Conservation (phyloP, 1,140 invertebrate species). For the Eumeta japonica region DNA sequence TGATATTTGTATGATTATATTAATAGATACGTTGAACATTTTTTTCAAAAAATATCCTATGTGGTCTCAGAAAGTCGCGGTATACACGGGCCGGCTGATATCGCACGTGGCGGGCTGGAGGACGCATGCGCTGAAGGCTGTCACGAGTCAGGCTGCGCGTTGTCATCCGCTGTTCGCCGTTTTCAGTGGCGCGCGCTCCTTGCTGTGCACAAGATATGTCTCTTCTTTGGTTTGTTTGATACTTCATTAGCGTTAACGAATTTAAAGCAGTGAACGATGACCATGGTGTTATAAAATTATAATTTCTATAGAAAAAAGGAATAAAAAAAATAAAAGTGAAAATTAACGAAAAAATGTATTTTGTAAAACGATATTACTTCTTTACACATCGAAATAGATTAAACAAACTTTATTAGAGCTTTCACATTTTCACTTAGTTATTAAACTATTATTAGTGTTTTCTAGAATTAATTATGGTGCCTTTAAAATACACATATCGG, state of each 20-base stretch:
- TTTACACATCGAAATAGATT: background rate
- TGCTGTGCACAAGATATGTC: slow-evolving; percentile 70
- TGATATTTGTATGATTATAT: background rate
- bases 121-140: slow-evolving; percentile 63
- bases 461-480: too few species aligned
- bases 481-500: too few species aligned
- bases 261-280: background rate
- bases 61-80: slow-evolving; percentile 60
- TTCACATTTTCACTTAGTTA: too few species aligned
- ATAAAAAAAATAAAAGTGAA: background rate
- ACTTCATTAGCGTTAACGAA: slow-evolving; percentile 4
- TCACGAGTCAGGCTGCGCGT: slow-evolving; percentile 63
- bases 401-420: too few species aligned
- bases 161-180: slow-evolving; percentile 74
- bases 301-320: background rate
- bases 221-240: slow-evolving; percentile 62
- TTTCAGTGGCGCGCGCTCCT: slow-evolving; percentile 62
- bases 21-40: slow-evolving; percentile 2
- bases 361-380: background rate
- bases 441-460: too few species aligned
- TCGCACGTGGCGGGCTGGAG: slow-evolving; percentile 67
- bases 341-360: background rate
- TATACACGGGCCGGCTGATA: slow-evolving; percentile 61
- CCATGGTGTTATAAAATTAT: background rate
- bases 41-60: slow-evolving; percentile 4